A percentile compares a stretch with the other conserved stretches of the same genome.
Conservation (phyloP, 2,113 vertebrate genomes). For the Narcine bancroftii region DNA sequence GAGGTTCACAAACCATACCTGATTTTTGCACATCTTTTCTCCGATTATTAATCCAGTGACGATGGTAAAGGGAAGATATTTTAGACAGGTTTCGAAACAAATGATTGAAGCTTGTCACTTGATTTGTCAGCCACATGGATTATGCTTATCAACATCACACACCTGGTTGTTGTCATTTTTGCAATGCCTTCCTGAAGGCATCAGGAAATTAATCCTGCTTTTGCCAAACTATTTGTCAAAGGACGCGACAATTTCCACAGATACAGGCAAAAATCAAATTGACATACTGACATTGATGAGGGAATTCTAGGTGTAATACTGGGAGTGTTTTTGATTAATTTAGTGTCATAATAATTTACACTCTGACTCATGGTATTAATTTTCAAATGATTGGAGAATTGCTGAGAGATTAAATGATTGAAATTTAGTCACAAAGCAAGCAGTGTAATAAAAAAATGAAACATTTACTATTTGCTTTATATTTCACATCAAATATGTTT, state of each 20-base stretch:
- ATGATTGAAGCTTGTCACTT: slow-evolving; percentile 26
- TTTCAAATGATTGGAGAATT: background rate
- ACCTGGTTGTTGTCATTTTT: slow-evolving; percentile 22
- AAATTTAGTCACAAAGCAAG: background rate
- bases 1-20: background rate
- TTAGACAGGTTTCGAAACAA: background rate
- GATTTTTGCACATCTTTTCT: background rate
- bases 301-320: background rate
- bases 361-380: background rate
- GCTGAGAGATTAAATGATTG: background rate
- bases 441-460: background rate
- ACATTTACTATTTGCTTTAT: background rate
- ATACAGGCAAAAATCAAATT: slow-evolving; percentile 2
- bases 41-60: background rate
- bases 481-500: background rate
- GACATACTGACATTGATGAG: slow-evolving; percentile 23
- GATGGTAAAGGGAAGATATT: background rate
- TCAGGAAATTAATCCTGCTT: slow-evolving; percentile 16
- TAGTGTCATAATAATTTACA: background rate
- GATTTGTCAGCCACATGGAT: slow-evolving; percentile 27
- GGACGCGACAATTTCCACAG: slow-evolving; percentile 15
- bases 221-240: background rate
- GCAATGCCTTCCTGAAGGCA: background rate
- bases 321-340: slow-evolving; percentile 1
- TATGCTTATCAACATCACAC: slow-evolving; percentile 27